These are phyloP conservation scores for Luidia sarsii DNA, from an alignment of 53 echinoderm and acorn worm species.

Conservation along the genomic window DNA sequence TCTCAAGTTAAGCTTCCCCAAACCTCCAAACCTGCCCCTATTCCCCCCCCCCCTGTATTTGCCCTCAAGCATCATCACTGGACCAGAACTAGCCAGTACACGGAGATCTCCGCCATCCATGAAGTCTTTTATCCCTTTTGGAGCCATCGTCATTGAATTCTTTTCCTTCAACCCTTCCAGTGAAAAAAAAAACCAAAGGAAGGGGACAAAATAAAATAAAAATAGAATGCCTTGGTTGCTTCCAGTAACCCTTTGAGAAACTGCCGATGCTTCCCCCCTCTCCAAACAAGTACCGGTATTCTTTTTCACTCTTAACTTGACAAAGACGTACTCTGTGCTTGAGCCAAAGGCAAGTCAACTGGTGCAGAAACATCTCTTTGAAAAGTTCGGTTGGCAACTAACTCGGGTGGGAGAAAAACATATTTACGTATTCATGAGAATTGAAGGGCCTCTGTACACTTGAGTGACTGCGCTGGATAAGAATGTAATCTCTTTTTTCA, in stretches of 20 bases:
- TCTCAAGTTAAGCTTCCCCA: too few relatives aligned
- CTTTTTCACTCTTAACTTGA: not conserved
- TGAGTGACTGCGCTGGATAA: slow-evolving; percentile 49
- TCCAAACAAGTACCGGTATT: not conserved
- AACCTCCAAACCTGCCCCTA: too few relatives aligned
- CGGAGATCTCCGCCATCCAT: not conserved
- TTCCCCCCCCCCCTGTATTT: too few relatives aligned
- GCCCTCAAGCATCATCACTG: slow-evolving; percentile 9
- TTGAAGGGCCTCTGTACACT: slow-evolving; percentile 44
- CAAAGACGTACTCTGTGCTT: slow-evolving; percentile 19
- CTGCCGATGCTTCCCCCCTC: too few relatives aligned
- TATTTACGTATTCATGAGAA: slow-evolving; percentile 2
- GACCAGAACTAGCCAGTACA: slow-evolving; percentile 14
- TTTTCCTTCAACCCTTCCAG: too few relatives aligned
- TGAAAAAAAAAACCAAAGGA: too few relatives aligned
- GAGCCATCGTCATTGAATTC: too few relatives aligned
- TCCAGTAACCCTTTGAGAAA: too few relatives aligned
- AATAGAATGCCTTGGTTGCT: too few relatives aligned
- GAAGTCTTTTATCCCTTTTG: not conserved
- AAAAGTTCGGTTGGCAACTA: slow-evolving; percentile 25
- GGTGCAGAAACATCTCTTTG: slow-evolving; percentile 44
- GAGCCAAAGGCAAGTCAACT: slow-evolving; percentile 33
- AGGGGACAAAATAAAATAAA: too few relatives aligned
- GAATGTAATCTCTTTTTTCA: too few relatives aligned
- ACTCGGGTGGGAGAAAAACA: slow-evolving; percentile 8